Percentiles rank a stretch among this genome's conserved stretches.
phyloP scores from a whole-genome alignment of 2,888 invertebrate species.

The Serrognathus titanus region DNA sequence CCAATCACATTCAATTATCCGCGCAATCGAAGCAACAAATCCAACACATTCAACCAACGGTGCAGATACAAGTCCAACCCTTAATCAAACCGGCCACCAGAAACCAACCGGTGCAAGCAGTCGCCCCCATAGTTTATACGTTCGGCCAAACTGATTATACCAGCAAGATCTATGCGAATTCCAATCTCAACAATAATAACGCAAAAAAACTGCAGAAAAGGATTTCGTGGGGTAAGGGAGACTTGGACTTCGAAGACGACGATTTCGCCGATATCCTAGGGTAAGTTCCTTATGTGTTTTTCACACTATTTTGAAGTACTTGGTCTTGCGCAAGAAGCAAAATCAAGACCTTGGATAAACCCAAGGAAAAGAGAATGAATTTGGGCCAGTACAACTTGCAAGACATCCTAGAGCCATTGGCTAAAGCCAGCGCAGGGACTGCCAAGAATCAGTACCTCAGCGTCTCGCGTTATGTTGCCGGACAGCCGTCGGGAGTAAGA shows the following conservation, averaged over 20 bases:
- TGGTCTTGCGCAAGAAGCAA: conserved; percentile 35
- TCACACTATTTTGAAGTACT: background rate
- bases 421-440: conserved; percentile 43
- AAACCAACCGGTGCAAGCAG: conserved; percentile 41
- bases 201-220: conserved; percentile 30
- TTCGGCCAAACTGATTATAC: conserved; percentile 45
- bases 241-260: conserved; percentile 51
- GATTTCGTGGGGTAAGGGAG: conserved; percentile 40
- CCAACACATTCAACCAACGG: conserved; percentile 39
- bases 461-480: conserved; percentile 75
- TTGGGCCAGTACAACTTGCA: conserved; percentile 51
- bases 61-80: conserved; percentile 47
- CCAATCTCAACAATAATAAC: conserved; percentile 30
- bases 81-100: conserved; percentile 43
- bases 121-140: conserved; percentile 46
- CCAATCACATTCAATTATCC: conserved; percentile 13
- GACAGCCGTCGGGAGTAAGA: conserved; percentile 46
- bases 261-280: conserved; percentile 72
- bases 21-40: conserved; percentile 17
- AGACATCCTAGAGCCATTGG: conserved; percentile 45
- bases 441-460: conserved; percentile 75
- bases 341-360: conserved; percentile 36
- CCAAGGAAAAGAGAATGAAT: conserved; percentile 51
- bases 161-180: conserved; percentile 42
- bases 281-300: conserved; percentile 47